A percentile compares a stretch with the other conserved stretches of the same genome.
These are phyloP conservation scores for Mamestra configurata DNA, from an alignment of 1,140 invertebrate genomes.

Conservation along the genomic window DNA sequence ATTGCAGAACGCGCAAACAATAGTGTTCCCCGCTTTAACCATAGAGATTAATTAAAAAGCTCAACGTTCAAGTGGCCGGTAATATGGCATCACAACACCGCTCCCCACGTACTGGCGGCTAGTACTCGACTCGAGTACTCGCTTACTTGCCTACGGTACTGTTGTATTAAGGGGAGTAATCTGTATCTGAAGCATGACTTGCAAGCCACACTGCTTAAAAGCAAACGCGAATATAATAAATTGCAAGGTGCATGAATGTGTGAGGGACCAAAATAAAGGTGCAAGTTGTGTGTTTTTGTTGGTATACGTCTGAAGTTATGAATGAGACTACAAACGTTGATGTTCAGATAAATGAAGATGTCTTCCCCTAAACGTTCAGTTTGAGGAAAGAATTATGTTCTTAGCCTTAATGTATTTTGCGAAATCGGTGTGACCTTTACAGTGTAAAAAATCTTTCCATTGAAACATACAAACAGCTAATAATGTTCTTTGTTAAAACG, in stretches of 20 bases:
- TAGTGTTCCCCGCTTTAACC: slow-evolving; percentile 66
- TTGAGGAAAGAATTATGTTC: neutral
- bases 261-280: neutral
- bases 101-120: slow-evolving; percentile 47
- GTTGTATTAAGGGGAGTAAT: slow-evolving; percentile 31
- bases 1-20: slow-evolving; percentile 63
- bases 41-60: slow-evolving; percentile 81
- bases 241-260: neutral
- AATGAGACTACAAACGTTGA: neutral
- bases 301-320: neutral
- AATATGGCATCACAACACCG: slow-evolving; percentile 78
- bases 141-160: slow-evolving; percentile 34
- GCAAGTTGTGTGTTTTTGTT: neutral
- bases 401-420: too few species aligned
- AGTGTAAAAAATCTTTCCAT: too few species aligned
- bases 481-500: slow-evolving; percentile 1
- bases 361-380: neutral
- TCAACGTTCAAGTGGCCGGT: slow-evolving; percentile 72
- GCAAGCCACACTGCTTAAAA: neutral
- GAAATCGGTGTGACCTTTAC: too few species aligned
- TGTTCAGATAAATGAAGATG: neutral
- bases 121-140: slow-evolving; percentile 39
- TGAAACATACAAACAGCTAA: neutral
- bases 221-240: slow-evolving; percentile 17
- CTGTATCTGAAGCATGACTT: slow-evolving; percentile 23